Base-by-base conservation (phyloP, 1,140 invertebrate genomes). In the Drosophila nasuta region DNA sequence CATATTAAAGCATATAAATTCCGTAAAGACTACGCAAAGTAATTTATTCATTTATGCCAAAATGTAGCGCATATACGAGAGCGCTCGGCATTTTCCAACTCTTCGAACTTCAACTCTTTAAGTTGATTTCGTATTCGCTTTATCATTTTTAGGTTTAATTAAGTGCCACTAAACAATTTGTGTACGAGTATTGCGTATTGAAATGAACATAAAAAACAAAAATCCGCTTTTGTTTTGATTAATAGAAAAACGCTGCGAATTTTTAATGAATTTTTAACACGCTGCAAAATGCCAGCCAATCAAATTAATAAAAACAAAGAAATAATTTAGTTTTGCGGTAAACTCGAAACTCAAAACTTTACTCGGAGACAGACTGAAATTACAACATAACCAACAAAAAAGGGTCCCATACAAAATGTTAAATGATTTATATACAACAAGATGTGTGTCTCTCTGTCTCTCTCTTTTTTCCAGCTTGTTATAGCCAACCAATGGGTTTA, bases 261-360 rank as follows among this genome's bases (percentile, higher is more conserved):
- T 67, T 75, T 30, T 33, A 87, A 76, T 87, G 63, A 65, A 74
- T 80, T 80, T 87, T 80, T 83, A 8, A 82, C 76, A 82, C 80
- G 52, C 65, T 25, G 49, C 62, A 48, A 73, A 79, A 48, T 49
- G 51, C 54, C 74, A 30, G 45, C 79, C 82, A 82, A 77, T 77
- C 67, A 82, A 86, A 87, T 85, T 85, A 81, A 82, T 56, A 30
- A 76, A 87, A 69, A 79, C 79, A 88, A 88, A 68, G 85, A 77
- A 80, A 88, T 79, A 69, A 82, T 86, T 88, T 68, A 60, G 77
- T 67, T 79, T 28, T 62, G n/a, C 15, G 35, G 51, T 20, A 20
- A 20, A 20, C 20, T 33, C 15, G 33, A 57, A 43, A 30, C 41
- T 41, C 41, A 54, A 65, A 60, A 62, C 51, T 28, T 4, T 28